phyloP scores from a whole-genome alignment of 2,113 vertebrate genomes.

The Herpailurus yagouaroundi region DNA sequence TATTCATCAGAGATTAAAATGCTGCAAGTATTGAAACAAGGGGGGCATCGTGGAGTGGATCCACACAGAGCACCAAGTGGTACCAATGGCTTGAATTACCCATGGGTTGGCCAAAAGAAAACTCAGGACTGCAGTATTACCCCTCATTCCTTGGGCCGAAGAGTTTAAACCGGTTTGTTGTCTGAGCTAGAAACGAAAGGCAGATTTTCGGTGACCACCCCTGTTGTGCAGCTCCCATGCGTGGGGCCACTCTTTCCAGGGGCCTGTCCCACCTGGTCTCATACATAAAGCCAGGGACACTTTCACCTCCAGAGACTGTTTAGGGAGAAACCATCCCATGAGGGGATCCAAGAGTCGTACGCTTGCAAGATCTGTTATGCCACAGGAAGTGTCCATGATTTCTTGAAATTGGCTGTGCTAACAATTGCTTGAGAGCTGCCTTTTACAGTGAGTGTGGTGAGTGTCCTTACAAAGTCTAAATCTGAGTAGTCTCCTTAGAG shows the following conservation, averaged over 20 bases:
- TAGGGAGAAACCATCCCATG: not conserved
- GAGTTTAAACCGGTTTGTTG: not conserved
- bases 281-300: rapidly evolving
- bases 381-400: not conserved
- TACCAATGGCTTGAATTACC: rapidly evolving
- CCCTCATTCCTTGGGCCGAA: too few species aligned
- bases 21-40: rapidly evolving
- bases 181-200: not conserved
- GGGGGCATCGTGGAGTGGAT: too few species aligned
- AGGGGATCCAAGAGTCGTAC: not conserved
- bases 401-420: too few species aligned
- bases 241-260: rapidly evolving
- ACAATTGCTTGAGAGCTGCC: not conserved
- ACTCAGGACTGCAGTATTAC: too few species aligned
- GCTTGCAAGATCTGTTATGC: too few species aligned
- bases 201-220: not conserved
- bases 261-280: too few species aligned
- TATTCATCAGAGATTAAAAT: not conserved
- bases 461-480: too few species aligned
- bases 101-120: not conserved
- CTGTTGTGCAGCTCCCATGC: rapidly evolving
- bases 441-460: rapidly evolving
- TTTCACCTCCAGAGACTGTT: not conserved
- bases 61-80: not conserved
- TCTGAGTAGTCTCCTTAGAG: not conserved